Conservation (phyloP, 2,888 invertebrate genomes). For the Himalopsyche tibetana region DNA sequence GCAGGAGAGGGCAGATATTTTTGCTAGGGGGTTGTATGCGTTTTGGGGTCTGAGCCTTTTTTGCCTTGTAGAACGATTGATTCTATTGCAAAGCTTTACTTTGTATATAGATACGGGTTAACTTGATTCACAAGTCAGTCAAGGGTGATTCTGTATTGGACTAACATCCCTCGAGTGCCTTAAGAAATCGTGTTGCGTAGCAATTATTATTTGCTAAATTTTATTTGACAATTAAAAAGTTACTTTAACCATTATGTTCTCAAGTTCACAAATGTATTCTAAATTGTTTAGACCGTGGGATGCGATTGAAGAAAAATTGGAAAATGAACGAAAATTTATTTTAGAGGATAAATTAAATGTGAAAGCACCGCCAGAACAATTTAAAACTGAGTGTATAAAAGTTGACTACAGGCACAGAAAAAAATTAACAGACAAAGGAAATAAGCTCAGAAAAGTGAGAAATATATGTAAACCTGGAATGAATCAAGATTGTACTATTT, state of each 20-base stretch:
- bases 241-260: constrained; percentile 49
- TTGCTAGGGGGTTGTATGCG: constrained; percentile 59
- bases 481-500: constrained; percentile 78
- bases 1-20: constrained; percentile 47
- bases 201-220: neutral
- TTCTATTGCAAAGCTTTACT: constrained; percentile 55
- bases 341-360: constrained; percentile 25
- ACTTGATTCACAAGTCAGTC: constrained; percentile 59
- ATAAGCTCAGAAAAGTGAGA: constrained; percentile 73
- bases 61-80: constrained; percentile 59
- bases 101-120: constrained; percentile 58
- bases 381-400: neutral
- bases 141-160: constrained; percentile 48
- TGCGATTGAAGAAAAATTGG: constrained; percentile 68
- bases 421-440: constrained; percentile 46
- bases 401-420: constrained; percentile 19
- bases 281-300: constrained; percentile 81
- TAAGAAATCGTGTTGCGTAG: neutral
- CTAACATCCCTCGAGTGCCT: constrained; percentile 51
- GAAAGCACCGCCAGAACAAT: neutral
- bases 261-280: constrained; percentile 73
- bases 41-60: constrained; percentile 60
- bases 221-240: neutral
- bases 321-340: constrained; percentile 54
- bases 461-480: constrained; percentile 67